phyloP scores from a whole-genome alignment of 2,797 vertebrate species.

The Tenualosa ilisha region DNA sequence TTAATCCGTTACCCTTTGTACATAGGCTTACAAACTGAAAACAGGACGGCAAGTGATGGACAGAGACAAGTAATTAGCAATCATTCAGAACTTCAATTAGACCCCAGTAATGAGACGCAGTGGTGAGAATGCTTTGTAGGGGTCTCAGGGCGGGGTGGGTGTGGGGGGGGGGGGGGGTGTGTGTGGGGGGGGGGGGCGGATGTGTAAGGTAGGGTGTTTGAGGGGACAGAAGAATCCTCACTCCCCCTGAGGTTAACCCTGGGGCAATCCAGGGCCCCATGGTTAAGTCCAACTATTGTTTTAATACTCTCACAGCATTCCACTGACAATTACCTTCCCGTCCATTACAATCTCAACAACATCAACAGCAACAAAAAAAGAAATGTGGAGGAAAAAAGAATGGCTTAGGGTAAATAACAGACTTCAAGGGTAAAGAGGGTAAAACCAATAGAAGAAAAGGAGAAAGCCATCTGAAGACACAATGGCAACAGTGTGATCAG shows the following conservation, averaged over 20 bases:
- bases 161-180: not conserved
- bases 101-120: not conserved
- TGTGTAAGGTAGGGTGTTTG: no score
- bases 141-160: not conserved
- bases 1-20: not conserved
- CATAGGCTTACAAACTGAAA: not conserved
- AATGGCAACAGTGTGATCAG: not conserved
- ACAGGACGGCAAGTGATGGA: slow-evolving; percentile 11
- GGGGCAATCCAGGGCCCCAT: not conserved
- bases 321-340: not conserved
- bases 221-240: not conserved
- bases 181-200: not conserved
- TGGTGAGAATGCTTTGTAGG: not conserved
- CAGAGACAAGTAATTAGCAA: not conserved
- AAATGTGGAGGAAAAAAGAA: not conserved
- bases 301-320: not conserved
- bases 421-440: not conserved
- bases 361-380: not conserved
- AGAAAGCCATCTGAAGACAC: not conserved
- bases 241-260: not conserved
- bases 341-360: not conserved
- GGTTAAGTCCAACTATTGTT: not conserved
- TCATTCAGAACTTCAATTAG: not conserved
- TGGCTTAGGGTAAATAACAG: not conserved
- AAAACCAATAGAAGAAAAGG: not conserved